Percentiles rank a stretch among this genome's conserved stretches.
phyloP scores from a whole-genome alignment of 2,797 vertebrate genomes.

The Pelochelys cantorii region DNA sequence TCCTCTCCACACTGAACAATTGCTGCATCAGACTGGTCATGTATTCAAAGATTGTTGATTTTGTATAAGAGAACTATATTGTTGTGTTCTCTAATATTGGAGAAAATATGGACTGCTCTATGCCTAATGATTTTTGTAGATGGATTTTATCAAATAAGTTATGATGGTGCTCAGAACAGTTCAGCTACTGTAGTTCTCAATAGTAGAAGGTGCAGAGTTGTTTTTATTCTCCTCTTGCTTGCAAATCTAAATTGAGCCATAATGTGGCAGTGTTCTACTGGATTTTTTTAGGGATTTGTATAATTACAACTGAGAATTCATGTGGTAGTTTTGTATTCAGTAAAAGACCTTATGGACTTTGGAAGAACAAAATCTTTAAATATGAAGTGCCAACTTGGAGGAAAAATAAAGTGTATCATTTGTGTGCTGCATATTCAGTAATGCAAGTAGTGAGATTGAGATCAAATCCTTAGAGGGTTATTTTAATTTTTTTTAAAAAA shows the following conservation, averaged over 20 bases:
- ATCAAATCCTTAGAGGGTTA: not conserved
- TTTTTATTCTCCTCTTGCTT: slow-evolving; percentile 40
- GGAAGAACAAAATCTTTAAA: not conserved
- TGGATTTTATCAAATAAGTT: not conserved
- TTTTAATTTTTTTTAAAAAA: not conserved
- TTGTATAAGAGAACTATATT: not conserved
- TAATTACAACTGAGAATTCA: not conserved
- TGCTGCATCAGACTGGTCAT: slow-evolving; percentile 13
- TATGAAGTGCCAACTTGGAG: not conserved
- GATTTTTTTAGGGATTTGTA: slow-evolving; percentile 20
- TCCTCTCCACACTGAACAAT: slow-evolving; percentile 19
- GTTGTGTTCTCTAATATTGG: not conserved
- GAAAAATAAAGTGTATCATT: not conserved
- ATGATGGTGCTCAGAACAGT: not conserved
- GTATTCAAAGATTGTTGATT: slow-evolving; percentile 10
- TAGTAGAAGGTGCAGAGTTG: not conserved
- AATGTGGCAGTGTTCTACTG: slow-evolving; percentile 74
- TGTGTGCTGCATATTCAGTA: not conserved
- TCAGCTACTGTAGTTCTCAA: not conserved
- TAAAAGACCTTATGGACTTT: not conserved
- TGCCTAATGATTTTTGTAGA: not conserved
- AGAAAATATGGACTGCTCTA: not conserved
- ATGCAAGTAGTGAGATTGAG: slow-evolving; percentile 9
- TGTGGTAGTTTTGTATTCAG: slow-evolving; percentile 22
- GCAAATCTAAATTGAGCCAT: slow-evolving; percentile 72